These are phyloP conservation scores for Nothocercus nigrocapillus DNA, from an alignment of 2,113 vertebrate genomes.

Conservation along the genomic window DNA sequence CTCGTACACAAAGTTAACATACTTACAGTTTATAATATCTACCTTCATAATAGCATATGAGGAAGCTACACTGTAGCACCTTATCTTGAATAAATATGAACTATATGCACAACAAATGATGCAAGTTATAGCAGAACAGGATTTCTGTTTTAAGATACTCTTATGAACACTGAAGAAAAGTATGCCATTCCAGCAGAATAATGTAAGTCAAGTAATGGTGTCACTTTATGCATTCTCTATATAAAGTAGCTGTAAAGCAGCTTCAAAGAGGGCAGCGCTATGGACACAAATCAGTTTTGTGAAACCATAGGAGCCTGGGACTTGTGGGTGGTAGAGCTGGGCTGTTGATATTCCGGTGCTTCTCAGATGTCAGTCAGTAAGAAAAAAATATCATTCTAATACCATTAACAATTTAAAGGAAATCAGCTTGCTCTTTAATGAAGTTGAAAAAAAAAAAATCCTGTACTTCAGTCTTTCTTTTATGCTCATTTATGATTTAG, in stretches of 20 bases:
- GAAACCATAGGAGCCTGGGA: background rate
- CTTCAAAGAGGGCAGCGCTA: background rate
- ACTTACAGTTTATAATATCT: background rate
- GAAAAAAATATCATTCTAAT: background rate
- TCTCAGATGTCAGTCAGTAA: background rate
- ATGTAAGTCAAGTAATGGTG: background rate
- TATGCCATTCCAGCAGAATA: background rate
- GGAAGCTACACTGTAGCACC: background rate
- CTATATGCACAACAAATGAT: background rate
- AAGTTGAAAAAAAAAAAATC: background rate
- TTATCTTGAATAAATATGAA: background rate
- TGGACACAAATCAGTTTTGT: background rate
- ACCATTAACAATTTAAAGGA: background rate
- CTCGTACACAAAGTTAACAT: background rate
- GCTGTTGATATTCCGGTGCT: background rate
- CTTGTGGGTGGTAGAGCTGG: background rate
- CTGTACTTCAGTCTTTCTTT: background rate
- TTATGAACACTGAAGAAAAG: background rate
- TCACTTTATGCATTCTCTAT: background rate
- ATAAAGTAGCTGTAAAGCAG: background rate
- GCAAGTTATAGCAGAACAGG: background rate
- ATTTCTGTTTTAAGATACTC: background rate
- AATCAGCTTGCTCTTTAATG: background rate
- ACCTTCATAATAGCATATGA: background rate
- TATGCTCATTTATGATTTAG: background rate